Base-by-base conservation (phyloP, 1,140 invertebrate genomes). In the Drosophila jambulina region DNA sequence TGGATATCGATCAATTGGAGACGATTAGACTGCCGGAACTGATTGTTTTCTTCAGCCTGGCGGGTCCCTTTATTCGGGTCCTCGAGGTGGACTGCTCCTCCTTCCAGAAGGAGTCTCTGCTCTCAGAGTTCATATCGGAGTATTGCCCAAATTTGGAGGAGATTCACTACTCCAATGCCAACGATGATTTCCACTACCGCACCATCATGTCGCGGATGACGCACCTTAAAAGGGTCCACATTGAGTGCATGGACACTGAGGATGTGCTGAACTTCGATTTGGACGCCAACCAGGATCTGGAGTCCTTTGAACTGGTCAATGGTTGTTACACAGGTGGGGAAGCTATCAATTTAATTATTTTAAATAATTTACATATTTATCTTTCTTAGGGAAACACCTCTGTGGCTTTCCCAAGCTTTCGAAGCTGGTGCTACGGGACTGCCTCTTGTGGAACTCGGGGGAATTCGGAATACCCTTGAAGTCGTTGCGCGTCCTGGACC, bases 221-320 rank as follows among this genome's bases (percentile, higher is more conserved):
- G 1, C 32, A 63, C 3, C 32, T 90, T 15, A 80, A 70, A 7
- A 29, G 48, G 0, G 59, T 90, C 0, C 57, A 40, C 38, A 85
- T 90, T 8, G 71, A 91, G 17, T 90, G 85, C 48, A 42, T 74
- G 63, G 86, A 90, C n/a, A 71, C 79, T 5, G 85, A 90, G 36
- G 85, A 90, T 68, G 85, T 80, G 15, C 25, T 91, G 0, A 62
- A 25, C 25, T 79, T 90, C n/a, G 62, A 85, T 40, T 15, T 90
- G 23, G 45, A 76, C 4, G 25, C 32, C 2, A 90, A 90, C 23
- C 45, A 45, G 17, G 63, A 90, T 0, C 36, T 88, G 45, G 85
- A 91, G 32, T 64, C 58, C 9, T 90, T 90, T 32, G 78, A 81
- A n/a, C 40, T 91, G 4, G 32, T 85, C 3, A 90, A 82, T 65